Base-by-base conservation (phyloP, 2,797 vertebrate species). In the Crenuchus spilurus region DNA sequence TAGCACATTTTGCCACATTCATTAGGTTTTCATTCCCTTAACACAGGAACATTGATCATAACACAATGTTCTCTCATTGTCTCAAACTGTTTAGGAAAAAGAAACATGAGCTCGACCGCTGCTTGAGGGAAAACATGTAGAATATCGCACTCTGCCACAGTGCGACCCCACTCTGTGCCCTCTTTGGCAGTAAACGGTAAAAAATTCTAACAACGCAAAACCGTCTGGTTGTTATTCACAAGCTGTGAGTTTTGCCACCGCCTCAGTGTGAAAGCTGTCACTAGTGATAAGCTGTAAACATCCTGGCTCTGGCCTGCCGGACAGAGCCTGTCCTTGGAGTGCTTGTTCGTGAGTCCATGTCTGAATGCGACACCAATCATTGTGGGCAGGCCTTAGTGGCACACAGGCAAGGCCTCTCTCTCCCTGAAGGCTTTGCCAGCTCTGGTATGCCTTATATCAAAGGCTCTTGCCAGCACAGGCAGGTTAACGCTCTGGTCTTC, bases 231-330 rank as follows among this genome's bases (percentile, higher is more conserved):
- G 55, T 88, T 86, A 80, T 74, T 87, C 82, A 79, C 76, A 75
- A 75, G 83, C 79, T 83, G 84, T 79, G 87, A 85, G 78, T 68
- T 49, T 79, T 41, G 73, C 86, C 87, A 87, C 91, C 80, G 85
- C 86, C 87, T 41, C 83, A 87, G 88, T 85, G 88, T 90, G 85
- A 83, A 79, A 84, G 16, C 87, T 92, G 90, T 93, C 91, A 91
- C 68, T 77, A 85, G 64, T 80, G 79, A 92, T 92, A 87, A 87
- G 80, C 55, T 10, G 58, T 67, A 30, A 58, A 60, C n/a, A 14
- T 51, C 20, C 41, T 37, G 60, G 14, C 24, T 74, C 37, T 74
- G 64, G 72, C 55, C 60, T 72, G 63, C 72, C 28, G 72, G 79
- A 72, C 57, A 87, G 80, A 82, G 73, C 26, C 61, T 83, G 83